Conservation (phyloP, 2,797 vertebrate genomes). For the Rhinichthys osculus region DNA sequence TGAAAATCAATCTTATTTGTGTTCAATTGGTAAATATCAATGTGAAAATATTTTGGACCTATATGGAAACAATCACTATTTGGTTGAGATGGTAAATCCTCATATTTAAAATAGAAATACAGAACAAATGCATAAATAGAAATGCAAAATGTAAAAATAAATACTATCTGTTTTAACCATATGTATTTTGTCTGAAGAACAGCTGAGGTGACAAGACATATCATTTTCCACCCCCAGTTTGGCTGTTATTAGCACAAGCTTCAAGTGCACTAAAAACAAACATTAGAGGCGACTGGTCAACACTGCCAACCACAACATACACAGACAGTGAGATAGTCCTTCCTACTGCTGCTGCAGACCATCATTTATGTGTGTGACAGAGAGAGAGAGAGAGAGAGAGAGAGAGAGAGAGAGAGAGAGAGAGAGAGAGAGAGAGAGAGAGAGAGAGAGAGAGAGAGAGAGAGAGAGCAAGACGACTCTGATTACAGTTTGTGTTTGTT, state of each 20-base stretch:
- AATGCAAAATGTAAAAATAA: not conserved
- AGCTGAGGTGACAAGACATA: constrained; percentile 53
- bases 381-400: not conserved
- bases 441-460: too few species aligned
- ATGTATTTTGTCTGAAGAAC: constrained; percentile 24
- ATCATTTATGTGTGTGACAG: constrained; percentile 24
- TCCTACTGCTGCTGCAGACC: constrained; percentile 34
- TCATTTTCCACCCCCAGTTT: constrained; percentile 52
- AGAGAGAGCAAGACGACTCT: constrained; percentile 31
- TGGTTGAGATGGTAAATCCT: not conserved
- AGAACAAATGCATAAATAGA: constrained; percentile 2
- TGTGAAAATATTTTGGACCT: not conserved
- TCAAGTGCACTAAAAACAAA: constrained; percentile 59
- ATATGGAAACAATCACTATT: not conserved
- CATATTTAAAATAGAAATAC: not conserved
- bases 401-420: too few species aligned
- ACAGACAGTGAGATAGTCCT: constrained; percentile 31
- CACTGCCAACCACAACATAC: constrained; percentile 39
- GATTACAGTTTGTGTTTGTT: constrained; percentile 73
- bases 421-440: too few species aligned
- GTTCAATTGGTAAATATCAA: not conserved
- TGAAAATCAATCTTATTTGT: too few species aligned
- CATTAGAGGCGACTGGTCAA: constrained; percentile 55
- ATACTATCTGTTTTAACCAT: constrained; percentile 26
- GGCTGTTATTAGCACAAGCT: constrained; percentile 56